Base-by-base conservation (phyloP, 1,140 invertebrate genomes). In the Cotesia typhae region DNA sequence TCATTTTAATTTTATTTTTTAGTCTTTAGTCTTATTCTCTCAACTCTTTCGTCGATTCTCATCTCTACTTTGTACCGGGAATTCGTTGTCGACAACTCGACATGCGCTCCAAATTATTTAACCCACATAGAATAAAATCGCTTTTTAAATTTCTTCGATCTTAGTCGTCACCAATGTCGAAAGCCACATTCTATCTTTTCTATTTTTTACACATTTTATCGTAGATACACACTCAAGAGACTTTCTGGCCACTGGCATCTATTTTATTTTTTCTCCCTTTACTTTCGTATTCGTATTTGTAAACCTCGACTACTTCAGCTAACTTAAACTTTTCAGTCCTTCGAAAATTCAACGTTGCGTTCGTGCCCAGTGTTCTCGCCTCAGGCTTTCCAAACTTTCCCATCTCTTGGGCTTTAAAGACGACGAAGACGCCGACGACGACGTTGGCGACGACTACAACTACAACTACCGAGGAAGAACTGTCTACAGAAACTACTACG, bases 361-460 rank as follows among this genome's bases (percentile, higher is more conserved):
- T n/a, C 14, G 57, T 37, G 37, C 55, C 17, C 41, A 41, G 36
- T 47, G 41, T 47, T 47, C 41, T 51, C 17, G 17, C 63, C 70
- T 67, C 64, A 17, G 35, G 70, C 53, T 72, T 72, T 60, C 70
- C 63, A 72, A 72, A 72, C 70, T 72, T 72, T 72, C 52, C 63
- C 63, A 72, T 72, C 63, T 72, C 70, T 72, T 63, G 70, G 70
- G 70, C 52, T 72, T 72, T 59, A 67, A 65, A 72, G 63, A 72
- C 70, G 70, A 65, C 66, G 70, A 37, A n/a, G 53, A 4, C 12
- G 12, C 53, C 12, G 53, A 14, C 12, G 53, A n/a, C 12, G 12
- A 55, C 17, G 70, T 37, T 55, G 70, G 63, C 38, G 9, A 41
- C 38, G 38, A 41, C 38, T 5, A 41, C 63, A 63, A 64, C 63